These are phyloP conservation scores for Eumaeus atala DNA, from an alignment of 1,140 invertebrate species.

Conservation along the genomic window DNA sequence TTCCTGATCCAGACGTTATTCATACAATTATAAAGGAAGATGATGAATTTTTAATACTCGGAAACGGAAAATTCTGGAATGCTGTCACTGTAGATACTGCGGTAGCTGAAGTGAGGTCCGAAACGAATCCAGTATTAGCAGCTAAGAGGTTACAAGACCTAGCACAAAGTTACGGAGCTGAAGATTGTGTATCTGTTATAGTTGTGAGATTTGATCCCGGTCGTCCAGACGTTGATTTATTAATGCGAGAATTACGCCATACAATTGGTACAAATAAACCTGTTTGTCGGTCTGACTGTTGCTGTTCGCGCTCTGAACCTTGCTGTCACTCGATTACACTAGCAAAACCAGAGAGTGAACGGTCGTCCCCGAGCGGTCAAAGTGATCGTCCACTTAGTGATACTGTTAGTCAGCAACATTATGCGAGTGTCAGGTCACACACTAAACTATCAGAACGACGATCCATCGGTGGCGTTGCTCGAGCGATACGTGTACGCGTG, in stretches of 20 bases:
- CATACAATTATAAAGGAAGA: constrained; percentile 85
- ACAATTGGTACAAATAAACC: constrained; percentile 76
- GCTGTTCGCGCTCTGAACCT: constrained; percentile 77
- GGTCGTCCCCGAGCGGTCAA: constrained; percentile 88
- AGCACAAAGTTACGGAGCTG: constrained; percentile 86
- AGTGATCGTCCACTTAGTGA: constrained; percentile 79
- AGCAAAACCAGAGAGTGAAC: constrained; percentile 74
- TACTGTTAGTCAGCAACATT: constrained; percentile 55
- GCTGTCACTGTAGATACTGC: constrained; percentile 84
- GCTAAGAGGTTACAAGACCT: constrained; percentile 88
- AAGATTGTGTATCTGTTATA: constrained; percentile 86
- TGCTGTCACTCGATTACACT: constrained; percentile 76
- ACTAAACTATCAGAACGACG: constrained; percentile 69
- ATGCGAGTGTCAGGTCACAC: constrained; percentile 58
- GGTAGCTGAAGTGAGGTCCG: constrained; percentile 82
- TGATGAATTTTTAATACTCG: constrained; percentile 87
- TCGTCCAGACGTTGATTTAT: constrained; percentile 79
- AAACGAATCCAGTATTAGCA: constrained; percentile 84
- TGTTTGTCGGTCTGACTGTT: constrained; percentile 76
- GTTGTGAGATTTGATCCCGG: constrained; percentile 81
- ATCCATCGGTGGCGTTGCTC: constrained; percentile 75
- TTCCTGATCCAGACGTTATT: constrained; percentile 84
- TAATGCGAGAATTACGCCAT: constrained; percentile 85
- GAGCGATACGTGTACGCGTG: constrained; percentile 73
- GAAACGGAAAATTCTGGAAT: constrained; percentile 86